A percentile compares a stretch with the other conserved stretches of the same genome.
These are phyloP conservation scores for Bovichtus diacanthus DNA, from an alignment of 2,797 vertebrate genomes.

Conservation along the genomic window DNA sequence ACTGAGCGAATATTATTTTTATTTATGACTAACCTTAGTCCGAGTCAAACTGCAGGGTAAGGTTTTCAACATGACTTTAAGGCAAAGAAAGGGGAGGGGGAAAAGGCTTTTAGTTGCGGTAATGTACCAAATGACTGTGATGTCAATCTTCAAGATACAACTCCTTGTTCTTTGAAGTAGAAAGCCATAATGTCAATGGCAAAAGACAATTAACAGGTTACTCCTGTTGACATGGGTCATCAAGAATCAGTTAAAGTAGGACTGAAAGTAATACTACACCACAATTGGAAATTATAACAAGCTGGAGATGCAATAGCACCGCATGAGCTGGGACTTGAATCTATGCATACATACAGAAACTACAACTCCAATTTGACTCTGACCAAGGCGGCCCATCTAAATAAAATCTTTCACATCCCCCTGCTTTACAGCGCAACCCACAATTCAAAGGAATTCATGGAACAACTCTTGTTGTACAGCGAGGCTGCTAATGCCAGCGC, in stretches of 20 bases:
- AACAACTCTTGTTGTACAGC: conserved; percentile 23
- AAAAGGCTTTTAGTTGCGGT: neutral
- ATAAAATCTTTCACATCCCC: conserved; percentile 40
- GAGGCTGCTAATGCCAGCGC: conserved; percentile 24
- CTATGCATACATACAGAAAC: conserved; percentile 31
- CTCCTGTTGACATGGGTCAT: conserved; percentile 11
- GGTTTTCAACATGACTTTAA: conserved; percentile 4
- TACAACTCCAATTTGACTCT: conserved; percentile 33
- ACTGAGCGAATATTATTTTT: neutral
- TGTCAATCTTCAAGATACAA: conserved; percentile 3
- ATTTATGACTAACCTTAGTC: too few relatives aligned
- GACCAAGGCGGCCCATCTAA: conserved; percentile 1
- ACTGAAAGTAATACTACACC: conserved; percentile 13
- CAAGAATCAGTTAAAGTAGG: conserved; percentile 20
- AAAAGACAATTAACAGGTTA: conserved; percentile 20
- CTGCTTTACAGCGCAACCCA: conserved; percentile 27
- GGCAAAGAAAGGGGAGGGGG: neutral
- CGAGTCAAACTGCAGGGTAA: neutral
- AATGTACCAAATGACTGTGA: conserved; percentile 10
- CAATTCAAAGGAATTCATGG: conserved; percentile 41
- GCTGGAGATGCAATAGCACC: conserved; percentile 20
- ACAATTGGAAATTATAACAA: conserved; percentile 31
- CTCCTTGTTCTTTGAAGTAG: conserved; percentile 7
- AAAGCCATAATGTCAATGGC: conserved; percentile 25
- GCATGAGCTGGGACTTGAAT: conserved; percentile 24